Evolutionary conservation across 2,113 vertebrate genomes (phyloP).

Genomic region (Mugil cephalus): DNA sequence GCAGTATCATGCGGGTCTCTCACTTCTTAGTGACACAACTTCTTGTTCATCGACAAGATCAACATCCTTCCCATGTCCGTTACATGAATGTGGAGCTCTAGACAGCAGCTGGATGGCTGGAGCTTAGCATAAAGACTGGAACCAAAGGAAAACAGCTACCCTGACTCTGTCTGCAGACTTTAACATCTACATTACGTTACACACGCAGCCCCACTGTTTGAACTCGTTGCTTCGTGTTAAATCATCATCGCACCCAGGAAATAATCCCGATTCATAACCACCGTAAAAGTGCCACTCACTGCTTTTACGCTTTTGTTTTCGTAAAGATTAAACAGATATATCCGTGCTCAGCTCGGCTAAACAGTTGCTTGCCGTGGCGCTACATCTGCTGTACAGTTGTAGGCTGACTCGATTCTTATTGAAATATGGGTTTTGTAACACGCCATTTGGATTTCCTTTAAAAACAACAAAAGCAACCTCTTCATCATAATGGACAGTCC

Average conservation of each 20-base stretch:
- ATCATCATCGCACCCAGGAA: neutral
- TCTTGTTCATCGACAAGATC: too few species aligned
- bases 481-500: too few species aligned
- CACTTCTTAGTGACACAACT: too few species aligned
- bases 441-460: too few species aligned
- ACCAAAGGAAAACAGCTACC: neutral
- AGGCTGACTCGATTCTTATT: too few species aligned
- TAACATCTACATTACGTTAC: neutral
- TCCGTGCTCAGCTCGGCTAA: neutral
- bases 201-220: neutral
- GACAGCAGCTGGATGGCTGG: neutral
- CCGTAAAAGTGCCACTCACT: neutral
- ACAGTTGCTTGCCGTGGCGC: neutral
- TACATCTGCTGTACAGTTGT: too few species aligned
- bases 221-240: neutral
- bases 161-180: neutral
- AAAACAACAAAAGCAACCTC: too few species aligned
- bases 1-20: too few species aligned
- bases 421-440: too few species aligned
- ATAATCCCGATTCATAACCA: neutral
- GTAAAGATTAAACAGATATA: neutral
- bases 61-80: neutral
- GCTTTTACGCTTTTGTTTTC: neutral
- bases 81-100: neutral
- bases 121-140: neutral